A percentile compares a stretch with the other conserved stretches of the same genome.
These are phyloP conservation scores for Cantharis rustica DNA, from an alignment of 2,888 invertebrate genomes.

Conservation along the genomic window DNA sequence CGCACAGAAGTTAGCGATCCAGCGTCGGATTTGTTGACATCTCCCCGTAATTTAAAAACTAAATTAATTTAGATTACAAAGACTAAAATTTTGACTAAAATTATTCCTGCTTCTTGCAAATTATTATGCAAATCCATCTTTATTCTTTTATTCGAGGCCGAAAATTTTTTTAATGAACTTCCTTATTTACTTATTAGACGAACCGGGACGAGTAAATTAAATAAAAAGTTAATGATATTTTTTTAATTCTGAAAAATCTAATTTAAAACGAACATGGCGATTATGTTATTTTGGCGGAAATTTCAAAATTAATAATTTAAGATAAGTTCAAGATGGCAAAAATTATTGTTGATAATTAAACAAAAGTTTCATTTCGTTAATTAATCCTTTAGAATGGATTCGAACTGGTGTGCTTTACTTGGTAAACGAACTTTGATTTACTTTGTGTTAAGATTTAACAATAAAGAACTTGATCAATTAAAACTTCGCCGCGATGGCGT, in stretches of 20 bases:
- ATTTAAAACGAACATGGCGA: background rate
- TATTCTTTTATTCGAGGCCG: background rate
- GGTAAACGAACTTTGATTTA: slow-evolving; percentile 13
- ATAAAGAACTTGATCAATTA: slow-evolving; percentile 21
- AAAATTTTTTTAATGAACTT: background rate
- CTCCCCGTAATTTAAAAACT: background rate
- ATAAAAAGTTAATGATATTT: background rate
- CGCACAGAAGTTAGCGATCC: background rate
- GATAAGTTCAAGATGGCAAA: background rate
- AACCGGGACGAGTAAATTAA: background rate
- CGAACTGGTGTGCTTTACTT: slow-evolving; percentile 3
- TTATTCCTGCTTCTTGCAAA: background rate
- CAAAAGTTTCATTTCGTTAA: slow-evolving; percentile 14
- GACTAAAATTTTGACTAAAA: background rate
- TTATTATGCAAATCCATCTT: background rate
- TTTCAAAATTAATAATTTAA: background rate
- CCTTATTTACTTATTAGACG: background rate
- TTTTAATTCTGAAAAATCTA: background rate
- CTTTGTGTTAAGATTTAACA: slow-evolving; percentile 17
- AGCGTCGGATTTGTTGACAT: background rate
- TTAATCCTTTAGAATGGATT: slow-evolving; percentile 16
- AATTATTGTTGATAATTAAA: background rate
- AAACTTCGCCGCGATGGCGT: slow-evolving; percentile 6
- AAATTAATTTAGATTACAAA: background rate
- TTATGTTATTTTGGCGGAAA: background rate